Conservation (phyloP, 2,113 vertebrate genomes). For the Silurus meridionalis region DNA sequence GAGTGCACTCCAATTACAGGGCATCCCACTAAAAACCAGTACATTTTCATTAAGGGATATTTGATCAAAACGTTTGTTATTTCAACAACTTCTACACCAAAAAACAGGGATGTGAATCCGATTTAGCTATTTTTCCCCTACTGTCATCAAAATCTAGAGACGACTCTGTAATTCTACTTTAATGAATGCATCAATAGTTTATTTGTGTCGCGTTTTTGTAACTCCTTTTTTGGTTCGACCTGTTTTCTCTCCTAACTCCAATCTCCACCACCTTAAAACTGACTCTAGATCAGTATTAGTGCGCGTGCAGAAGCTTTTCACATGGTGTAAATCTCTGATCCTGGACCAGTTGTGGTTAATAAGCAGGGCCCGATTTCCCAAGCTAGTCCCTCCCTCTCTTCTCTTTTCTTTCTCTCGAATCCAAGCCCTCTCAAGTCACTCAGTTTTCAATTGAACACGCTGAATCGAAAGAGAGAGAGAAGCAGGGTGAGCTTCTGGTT, state of each 20-base stretch:
- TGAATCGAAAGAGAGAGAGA: neutral
- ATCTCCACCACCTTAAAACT: slow-evolving; percentile 67
- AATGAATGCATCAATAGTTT: slow-evolving; percentile 12
- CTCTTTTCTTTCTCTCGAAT: slow-evolving; percentile 49
- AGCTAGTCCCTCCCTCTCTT: slow-evolving; percentile 62
- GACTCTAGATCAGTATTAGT: neutral
- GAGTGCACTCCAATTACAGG: neutral
- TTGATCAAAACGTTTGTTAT: neutral
- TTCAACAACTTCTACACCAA: neutral
- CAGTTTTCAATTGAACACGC: neutral
- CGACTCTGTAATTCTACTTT: slow-evolving; percentile 13
- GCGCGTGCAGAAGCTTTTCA: too few relatives aligned
- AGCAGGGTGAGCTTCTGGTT: neutral
- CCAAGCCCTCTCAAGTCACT: neutral
- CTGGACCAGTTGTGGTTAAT: neutral
- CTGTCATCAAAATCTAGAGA: neutral
- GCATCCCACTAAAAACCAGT: neutral
- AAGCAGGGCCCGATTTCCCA: slow-evolving; percentile 47
- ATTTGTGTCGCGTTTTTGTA: neutral
- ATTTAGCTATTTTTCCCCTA: neutral
- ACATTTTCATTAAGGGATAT: neutral
- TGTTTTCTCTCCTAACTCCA: slow-evolving; percentile 19
- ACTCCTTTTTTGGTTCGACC: neutral
- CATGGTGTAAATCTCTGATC: neutral
- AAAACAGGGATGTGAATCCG: neutral